Percentiles rank a stretch among this genome's conserved stretches.
phyloP scores from a whole-genome alignment of 1,140 invertebrate species.

The Alviniconcha marisindica region DNA sequence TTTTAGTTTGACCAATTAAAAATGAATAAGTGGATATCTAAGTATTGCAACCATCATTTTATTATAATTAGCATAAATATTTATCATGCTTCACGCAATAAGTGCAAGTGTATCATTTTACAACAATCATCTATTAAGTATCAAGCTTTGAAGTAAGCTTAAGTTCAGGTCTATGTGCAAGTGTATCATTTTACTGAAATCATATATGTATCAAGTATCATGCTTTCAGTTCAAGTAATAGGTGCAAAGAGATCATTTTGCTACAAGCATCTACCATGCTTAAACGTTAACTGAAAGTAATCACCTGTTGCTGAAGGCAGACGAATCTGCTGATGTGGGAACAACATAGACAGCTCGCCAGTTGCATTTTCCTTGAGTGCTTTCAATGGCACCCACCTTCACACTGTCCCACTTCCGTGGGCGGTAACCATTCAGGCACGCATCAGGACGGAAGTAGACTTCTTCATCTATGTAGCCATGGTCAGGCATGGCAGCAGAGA shows the following conservation, averaged over 20 bases:
- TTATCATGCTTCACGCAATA: too few species aligned
- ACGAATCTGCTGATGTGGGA: constrained; percentile 42
- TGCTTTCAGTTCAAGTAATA: not conserved
- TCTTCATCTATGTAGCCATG: constrained; percentile 72
- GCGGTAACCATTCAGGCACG: constrained; percentile 55
- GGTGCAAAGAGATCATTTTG: not conserved
- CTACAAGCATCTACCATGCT: not conserved
- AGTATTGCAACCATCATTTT: too few species aligned
- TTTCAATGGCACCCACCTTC: constrained; percentile 66
- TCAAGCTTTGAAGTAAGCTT: too few species aligned
- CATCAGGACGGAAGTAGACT: constrained; percentile 56
- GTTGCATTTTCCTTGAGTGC: constrained; percentile 60
- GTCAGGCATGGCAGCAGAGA: constrained; percentile 59
- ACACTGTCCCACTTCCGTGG: constrained; percentile 67
- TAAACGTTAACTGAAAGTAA: not conserved
- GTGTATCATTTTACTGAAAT: not conserved
- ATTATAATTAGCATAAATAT: too few species aligned
- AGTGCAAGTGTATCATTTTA: too few species aligned
- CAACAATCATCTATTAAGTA: too few species aligned
- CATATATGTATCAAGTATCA: not conserved
- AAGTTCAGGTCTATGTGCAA: too few species aligned
- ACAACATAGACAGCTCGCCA: constrained; percentile 65
- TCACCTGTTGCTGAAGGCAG: constrained; percentile 39
- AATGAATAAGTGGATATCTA: too few species aligned
- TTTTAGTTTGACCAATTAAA: too few species aligned